Evolutionary conservation across 2,797 vertebrate species (phyloP).

Genomic region (Ambastaia sidthimunki): DNA sequence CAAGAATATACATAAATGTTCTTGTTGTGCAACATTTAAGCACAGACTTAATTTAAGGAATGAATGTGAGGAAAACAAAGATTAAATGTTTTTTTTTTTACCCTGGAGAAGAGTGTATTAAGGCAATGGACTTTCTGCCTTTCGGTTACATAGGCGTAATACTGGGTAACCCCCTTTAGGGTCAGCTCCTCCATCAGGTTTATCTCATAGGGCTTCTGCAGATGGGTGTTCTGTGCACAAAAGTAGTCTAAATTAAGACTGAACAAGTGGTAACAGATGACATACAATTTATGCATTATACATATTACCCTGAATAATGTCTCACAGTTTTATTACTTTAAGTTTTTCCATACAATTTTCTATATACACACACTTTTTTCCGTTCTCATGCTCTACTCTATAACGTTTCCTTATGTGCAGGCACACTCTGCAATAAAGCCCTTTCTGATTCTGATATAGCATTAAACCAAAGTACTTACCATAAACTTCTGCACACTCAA

Average conservation of each 20-base stretch:
- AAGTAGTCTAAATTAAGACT: not conserved
- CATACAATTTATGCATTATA: no score
- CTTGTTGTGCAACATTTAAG: not conserved
- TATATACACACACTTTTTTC: no score
- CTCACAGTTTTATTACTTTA: no score
- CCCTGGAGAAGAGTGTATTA: constrained; percentile 98
- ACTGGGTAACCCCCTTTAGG: constrained; percentile 98
- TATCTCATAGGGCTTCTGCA: constrained; percentile 99
- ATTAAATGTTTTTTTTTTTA: constrained; percentile 68
- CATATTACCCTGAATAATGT: no score
- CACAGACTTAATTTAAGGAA: not conserved
- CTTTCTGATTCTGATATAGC: no score
- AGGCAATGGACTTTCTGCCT: constrained; percentile 99
- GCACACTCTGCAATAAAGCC: no score
- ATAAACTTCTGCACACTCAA: constrained; percentile 99
- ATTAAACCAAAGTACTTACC: constrained; percentile 76
- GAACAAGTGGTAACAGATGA: no score
- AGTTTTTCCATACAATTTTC: no score
- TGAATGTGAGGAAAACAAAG: not conserved
- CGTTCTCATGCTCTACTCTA: no score
- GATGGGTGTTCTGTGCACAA: constrained; percentile 86
- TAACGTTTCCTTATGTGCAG: no score
- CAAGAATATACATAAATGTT: not conserved
- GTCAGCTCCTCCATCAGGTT: constrained; percentile 99
- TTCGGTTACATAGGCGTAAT: constrained; percentile 99